Evolutionary conservation across 2,888 invertebrate genomes (phyloP), one percentile per base, ranked within the genome.

Genomic region (Diabrotica balteata): DNA sequence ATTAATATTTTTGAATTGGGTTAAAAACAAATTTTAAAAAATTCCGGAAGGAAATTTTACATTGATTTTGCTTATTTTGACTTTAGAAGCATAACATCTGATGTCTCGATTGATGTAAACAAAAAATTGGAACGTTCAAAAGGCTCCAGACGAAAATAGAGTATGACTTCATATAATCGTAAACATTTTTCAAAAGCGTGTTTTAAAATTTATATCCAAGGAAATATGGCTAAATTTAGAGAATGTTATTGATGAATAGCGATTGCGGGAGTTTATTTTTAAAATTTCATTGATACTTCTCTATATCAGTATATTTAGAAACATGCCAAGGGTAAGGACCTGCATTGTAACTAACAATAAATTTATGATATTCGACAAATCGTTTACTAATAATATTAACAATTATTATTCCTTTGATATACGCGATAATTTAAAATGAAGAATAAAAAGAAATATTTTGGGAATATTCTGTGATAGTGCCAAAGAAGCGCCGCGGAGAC

Each of bases 121-220:
- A 60, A 60, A 60, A 60, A 60, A 49, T 60, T 60, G 60, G 60
- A 60, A 60, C 52, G 60, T 52, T 43, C 43, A 60, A 60, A 52
- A 51, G 43, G 43, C 52, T 4, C 52, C 47, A 43, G 45, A 53
- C 47, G n/a, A 54, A 62, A 62, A 62, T 62, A 62, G 62, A 62
- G 43, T 54, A 54, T 62, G 53, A 62, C 32, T 62, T 53, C 43
- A 53, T 61, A 53, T 45, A 7, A 43, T n/a, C 55, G 17, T 62
- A 62, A 54, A 54, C 54, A 62, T 32, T 54, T 53, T 62, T 53
- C 9, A 47, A 54, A 22, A 1, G 9, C 11, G 54, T 53, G 17
- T 62, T 53, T 62, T 11, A 51, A 52, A 53, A 47, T 46, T 54
- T 53, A 22, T 54, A 62, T 54, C 53, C 53, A 62, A 58, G 46